These are phyloP conservation scores for Myotis lucifugus DNA, from an alignment of 2,113 vertebrate genomes.

Conservation along the genomic window DNA sequence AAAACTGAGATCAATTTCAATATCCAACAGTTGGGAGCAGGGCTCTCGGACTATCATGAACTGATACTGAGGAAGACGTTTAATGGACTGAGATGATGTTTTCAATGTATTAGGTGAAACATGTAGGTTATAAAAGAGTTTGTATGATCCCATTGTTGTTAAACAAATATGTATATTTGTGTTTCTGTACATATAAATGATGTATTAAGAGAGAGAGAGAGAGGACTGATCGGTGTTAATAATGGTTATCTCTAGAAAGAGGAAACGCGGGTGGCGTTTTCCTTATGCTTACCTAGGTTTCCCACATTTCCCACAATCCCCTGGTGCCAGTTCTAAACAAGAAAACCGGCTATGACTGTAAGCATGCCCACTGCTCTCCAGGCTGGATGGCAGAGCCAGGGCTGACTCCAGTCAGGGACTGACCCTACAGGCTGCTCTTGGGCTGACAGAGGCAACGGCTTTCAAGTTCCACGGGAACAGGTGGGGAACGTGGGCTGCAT, in stretches of 20 bases:
- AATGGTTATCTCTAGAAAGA: neutral
- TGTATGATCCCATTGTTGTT: neutral
- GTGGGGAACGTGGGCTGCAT: rapidly evolving
- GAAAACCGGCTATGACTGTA: neutral
- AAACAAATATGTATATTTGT: conserved; percentile 57
- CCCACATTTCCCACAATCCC: neutral
- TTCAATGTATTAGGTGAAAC: neutral
- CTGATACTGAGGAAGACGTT: no score
- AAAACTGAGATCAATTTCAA: neutral
- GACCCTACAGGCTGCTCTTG: neutral
- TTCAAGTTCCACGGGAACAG: neutral
- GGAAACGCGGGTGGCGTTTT: neutral
- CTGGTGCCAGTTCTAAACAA: neutral
- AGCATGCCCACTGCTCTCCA: neutral
- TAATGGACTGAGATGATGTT: neutral
- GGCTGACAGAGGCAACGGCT: neutral
- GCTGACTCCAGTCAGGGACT: neutral
- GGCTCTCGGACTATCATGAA: neutral
- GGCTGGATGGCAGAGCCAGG: neutral
- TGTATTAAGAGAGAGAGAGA: no score
- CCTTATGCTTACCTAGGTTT: neutral
- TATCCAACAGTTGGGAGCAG: no score
- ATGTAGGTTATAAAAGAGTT: neutral
- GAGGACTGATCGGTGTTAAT: neutral
- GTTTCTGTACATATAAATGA: neutral